Percentiles rank a stretch among this genome's conserved stretches.
Conservation (phyloP, 2,888 invertebrate species). For the Pilophorus perplexus region DNA sequence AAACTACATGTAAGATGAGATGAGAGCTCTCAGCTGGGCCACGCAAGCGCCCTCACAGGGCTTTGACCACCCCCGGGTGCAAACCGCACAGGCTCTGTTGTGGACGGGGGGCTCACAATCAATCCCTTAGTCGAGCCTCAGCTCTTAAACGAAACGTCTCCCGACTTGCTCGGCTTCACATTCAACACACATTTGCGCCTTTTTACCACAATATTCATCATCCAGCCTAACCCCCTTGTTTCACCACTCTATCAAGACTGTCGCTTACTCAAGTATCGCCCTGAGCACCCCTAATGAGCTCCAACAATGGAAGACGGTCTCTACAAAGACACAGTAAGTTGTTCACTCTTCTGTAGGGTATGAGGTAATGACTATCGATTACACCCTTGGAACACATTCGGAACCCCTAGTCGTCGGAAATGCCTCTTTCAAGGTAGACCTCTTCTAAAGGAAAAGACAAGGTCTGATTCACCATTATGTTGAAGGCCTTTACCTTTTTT, state of each 20-base stretch:
- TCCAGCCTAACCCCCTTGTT: not conserved
- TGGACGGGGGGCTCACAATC: not conserved
- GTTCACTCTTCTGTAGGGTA: not conserved
- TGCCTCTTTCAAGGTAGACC: no score
- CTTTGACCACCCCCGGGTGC: constrained; percentile 14
- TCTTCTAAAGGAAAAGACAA: no score
- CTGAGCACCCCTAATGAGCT: not conserved
- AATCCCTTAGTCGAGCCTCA: constrained; percentile 15
- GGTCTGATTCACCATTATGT: no score
- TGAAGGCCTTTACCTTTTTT: no score
- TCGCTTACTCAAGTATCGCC: no score
- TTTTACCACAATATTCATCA: not conserved
- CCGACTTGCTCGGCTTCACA: not conserved
- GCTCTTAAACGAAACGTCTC: constrained; percentile 1
- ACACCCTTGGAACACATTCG: no score
- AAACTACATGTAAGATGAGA: no score
- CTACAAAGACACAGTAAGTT: constrained; percentile 16
- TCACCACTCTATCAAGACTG: no score
- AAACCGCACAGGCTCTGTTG: not conserved
- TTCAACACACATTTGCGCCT: no score
- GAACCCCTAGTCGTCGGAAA: no score
- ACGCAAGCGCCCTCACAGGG: no score
- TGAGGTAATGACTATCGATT: constrained; percentile 3
- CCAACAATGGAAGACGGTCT: not conserved
- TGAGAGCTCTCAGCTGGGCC: no score